Evolutionary conservation across 1,140 invertebrate genomes (phyloP), one percentile per base, ranked within the genome.

Genomic region (Papilio helenus): DNA sequence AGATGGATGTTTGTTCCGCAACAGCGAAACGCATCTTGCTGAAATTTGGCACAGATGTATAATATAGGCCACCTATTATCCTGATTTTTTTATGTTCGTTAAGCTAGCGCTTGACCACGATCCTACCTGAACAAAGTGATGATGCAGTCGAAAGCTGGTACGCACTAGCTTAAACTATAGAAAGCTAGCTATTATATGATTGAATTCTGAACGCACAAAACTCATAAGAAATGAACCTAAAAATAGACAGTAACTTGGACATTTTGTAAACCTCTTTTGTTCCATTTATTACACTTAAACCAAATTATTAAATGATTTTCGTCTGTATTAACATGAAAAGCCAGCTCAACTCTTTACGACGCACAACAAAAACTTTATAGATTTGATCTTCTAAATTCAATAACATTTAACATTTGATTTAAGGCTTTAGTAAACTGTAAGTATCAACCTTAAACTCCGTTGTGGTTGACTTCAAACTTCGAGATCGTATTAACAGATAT

Each of bases 401-500:
- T 42, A 73, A 73, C 26, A 26, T 65, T 65, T 29, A 65, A 65
- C 61, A 68, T 68, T 68, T 68, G 61, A 68, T 68, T 68, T 68
- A 68, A 34, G 61, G 61, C 26, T 12, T 34, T 68, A 68, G 61
- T 26, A 34, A 68, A 68, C 26, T 16, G 12, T 73, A 46, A 73
- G 44, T 73, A 49, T 74, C 44, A 74, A 74, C 72, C 39, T 74
- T 74, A 51, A 74, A 49, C 23, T 74, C 72, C 72, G 20, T 18
- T 26, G 46, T 49, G 23, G 39, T 49, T 74, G 72, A 49, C 72
- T 49, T 44, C 72, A 49, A 74, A 74, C 72, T 74, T 74, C 0
- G 42, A 74, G 44, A 74, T 46, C 72, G 72, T 74, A 74, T 74
- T 74, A 74, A 23, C 18, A 46, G 23, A 49, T 74, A 74, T 74